These are phyloP conservation scores for Caenorhabditis virilis DNA, from an alignment of 2,888 invertebrate species.

Conservation along the genomic window DNA sequence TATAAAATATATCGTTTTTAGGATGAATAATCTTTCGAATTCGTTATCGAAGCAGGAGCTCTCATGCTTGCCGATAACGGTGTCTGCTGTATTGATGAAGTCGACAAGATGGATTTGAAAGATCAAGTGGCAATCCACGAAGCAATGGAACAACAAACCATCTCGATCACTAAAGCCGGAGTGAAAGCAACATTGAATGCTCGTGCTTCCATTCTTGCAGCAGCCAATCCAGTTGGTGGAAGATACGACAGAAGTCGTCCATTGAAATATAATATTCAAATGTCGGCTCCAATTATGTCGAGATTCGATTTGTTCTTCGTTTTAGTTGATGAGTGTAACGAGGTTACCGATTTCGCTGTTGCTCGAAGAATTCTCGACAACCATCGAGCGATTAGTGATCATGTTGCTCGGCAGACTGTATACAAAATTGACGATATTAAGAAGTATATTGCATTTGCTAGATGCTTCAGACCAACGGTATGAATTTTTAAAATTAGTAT, in stretches of 20 bases:
- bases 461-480: conserved; percentile 90
- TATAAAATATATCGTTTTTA: too few relatives aligned
- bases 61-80: conserved; percentile 95
- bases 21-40: conserved; percentile 96
- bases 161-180: conserved; percentile 84
- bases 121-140: conserved; percentile 97
- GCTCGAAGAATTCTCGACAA: conserved; percentile 92
- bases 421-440: conserved; percentile 88
- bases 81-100: conserved; percentile 83
- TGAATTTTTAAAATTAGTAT: conserved; percentile 2
- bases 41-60: conserved; percentile 99
- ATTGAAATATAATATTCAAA: conserved; percentile 87
- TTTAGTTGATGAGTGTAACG: conserved; percentile 92
- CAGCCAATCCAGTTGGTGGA: conserved; percentile 96
- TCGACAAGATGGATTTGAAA: conserved; percentile 96
- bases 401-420: conserved; percentile 79
- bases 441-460: conserved; percentile 93
- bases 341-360: conserved; percentile 92
- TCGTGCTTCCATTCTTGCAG: conserved; percentile 93
- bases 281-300: conserved; percentile 97
- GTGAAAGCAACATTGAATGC: conserved; percentile 90
- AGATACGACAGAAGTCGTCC: conserved; percentile 87
- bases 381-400: conserved; percentile 79
- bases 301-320: conserved; percentile 98
- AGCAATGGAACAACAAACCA: conserved; percentile 99